Evolutionary conservation across 1,140 invertebrate species (phyloP).

Genomic region (Plutomurus gul): DNA sequence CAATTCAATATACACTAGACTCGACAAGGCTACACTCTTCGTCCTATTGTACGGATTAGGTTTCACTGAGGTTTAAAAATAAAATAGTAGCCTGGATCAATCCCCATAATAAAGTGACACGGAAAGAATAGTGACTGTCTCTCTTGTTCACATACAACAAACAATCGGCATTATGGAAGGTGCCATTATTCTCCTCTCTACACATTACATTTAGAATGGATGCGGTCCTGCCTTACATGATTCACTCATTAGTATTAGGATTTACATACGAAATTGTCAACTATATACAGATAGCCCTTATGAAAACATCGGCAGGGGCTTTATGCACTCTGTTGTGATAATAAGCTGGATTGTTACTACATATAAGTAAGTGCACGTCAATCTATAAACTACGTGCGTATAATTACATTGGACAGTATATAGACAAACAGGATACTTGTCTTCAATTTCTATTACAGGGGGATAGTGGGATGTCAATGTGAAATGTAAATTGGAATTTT

Average conservation of each 20-base stretch:
- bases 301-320: neutral
- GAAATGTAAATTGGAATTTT: too few species aligned
- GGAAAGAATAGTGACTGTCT: neutral
- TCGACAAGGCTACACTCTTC: too few species aligned
- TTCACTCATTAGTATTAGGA: slow-evolving; percentile 17
- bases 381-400: too few species aligned
- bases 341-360: too few species aligned
- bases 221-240: slow-evolving; percentile 10
- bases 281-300: neutral
- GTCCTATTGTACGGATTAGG: slow-evolving; percentile 15
- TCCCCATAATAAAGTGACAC: slow-evolving; percentile 9
- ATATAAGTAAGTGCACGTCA: too few species aligned
- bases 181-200: neutral
- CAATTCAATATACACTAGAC: slow-evolving; percentile 10
- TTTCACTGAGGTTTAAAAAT: slow-evolving; percentile 30
- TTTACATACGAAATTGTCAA: slow-evolving; percentile 23
- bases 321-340: neutral
- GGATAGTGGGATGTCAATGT: too few species aligned
- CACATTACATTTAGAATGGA: neutral
- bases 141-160: neutral
- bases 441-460: too few species aligned
- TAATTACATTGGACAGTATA: too few species aligned
- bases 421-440: too few species aligned
- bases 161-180: neutral
- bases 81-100: slow-evolving; percentile 15